Conservation (phyloP, 1,140 invertebrate genomes). For the Aphelenchoides avenae region DNA sequence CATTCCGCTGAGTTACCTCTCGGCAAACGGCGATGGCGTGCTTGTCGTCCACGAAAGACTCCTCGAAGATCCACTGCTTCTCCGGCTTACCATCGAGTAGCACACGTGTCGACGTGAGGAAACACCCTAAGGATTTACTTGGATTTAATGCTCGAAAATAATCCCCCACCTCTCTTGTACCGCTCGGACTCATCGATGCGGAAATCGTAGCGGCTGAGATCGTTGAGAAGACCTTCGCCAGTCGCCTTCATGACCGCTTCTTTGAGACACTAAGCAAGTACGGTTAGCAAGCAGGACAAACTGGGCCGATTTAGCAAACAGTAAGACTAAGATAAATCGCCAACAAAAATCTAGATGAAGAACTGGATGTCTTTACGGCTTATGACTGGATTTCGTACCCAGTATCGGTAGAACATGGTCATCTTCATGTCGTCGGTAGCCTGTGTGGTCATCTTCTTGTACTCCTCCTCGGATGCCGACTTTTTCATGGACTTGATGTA, state of each 20-base stretch:
- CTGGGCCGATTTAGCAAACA: neutral
- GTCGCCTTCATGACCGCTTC: constrained; percentile 58
- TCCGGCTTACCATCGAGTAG: constrained; percentile 42
- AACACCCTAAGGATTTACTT: constrained; percentile 35
- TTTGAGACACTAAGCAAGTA: constrained; percentile 50
- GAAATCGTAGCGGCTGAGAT: constrained; percentile 54
- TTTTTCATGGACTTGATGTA: constrained; percentile 59
- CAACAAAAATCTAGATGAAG: neutral
- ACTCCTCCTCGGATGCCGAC: constrained; percentile 51
- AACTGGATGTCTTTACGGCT: no score
- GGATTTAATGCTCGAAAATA: constrained; percentile 19
- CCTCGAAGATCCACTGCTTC: constrained; percentile 56
- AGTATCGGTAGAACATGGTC: constrained; percentile 58
- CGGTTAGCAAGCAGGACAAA: no score
- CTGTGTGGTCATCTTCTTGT: constrained; percentile 50
- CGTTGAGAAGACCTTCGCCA: constrained; percentile 54
- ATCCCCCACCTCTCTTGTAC: constrained; percentile 18
- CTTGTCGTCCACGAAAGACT: constrained; percentile 54
- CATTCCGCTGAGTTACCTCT: constrained; percentile 37
- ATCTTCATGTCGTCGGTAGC: constrained; percentile 59
- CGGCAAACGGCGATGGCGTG: constrained; percentile 55
- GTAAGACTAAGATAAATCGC: neutral
- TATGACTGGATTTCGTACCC: no score
- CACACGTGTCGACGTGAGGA: constrained; percentile 54
- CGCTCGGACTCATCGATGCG: constrained; percentile 48